These are phyloP conservation scores for Orthochromis malagaraziensis DNA, from an alignment of 2,113 vertebrate genomes.

Conservation along the genomic window DNA sequence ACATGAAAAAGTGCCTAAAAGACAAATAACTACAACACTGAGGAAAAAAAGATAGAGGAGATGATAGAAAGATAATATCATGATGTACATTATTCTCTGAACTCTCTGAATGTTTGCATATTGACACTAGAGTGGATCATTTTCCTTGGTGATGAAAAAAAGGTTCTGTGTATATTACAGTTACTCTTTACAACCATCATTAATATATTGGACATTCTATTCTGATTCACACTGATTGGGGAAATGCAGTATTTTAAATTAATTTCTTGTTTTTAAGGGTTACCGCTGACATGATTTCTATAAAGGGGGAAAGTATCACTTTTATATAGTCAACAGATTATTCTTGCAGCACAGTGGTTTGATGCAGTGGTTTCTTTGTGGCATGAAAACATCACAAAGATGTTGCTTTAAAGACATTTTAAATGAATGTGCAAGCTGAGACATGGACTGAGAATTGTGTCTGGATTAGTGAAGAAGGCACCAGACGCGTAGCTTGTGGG, in stretches of 20 bases:
- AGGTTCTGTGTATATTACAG: not conserved
- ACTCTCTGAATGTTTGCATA: not conserved
- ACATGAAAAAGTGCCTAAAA: not conserved
- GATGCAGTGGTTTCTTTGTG: not conserved
- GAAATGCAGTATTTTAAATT: not conserved
- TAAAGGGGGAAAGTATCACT: not conserved
- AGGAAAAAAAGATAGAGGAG: not conserved
- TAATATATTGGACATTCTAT: not conserved
- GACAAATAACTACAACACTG: not conserved
- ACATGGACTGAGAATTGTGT: not conserved
- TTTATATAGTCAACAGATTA: not conserved
- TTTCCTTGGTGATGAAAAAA: not conserved
- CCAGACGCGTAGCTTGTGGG: not conserved
- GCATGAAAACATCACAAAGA: not conserved
- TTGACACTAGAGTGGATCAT: not conserved
- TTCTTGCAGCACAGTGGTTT: not conserved
- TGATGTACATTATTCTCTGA: not conserved
- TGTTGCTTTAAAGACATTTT: rapidly evolving
- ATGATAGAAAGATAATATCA: not conserved
- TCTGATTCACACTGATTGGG: rapidly evolving
- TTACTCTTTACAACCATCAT: not conserved
- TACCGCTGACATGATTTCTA: not conserved
- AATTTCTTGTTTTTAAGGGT: not conserved
- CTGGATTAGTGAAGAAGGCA: not conserved
- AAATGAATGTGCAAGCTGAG: not conserved